Percentiles rank a stretch among this genome's conserved stretches.
Evolutionary conservation across 2,888 invertebrate species (phyloP).

Genomic region (Acrobasis repandana): DNA sequence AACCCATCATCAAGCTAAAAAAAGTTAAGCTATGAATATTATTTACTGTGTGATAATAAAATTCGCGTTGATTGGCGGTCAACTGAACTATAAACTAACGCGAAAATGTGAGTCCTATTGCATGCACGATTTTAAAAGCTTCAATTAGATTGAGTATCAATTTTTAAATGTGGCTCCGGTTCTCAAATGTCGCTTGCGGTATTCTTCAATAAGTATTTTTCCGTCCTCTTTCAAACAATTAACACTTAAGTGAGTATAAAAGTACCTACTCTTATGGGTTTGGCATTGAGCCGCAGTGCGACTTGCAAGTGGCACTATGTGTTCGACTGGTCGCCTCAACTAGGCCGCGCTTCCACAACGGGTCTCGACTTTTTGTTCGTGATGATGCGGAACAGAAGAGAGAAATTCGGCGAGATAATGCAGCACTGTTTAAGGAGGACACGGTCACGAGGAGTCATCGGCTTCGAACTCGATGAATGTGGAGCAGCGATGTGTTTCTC

Average conservation of each 20-base stretch:
- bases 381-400: conserved; percentile 79
- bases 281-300: conserved; percentile 37
- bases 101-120: neutral
- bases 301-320: conserved; percentile 42
- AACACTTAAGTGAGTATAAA: conserved; percentile 49
- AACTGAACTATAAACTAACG: neutral
- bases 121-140: too few relatives aligned
- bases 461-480: conserved; percentile 72
- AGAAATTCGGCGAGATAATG: conserved; percentile 79
- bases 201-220: conserved; percentile 45
- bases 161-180: neutral
- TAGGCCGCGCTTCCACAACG: conserved; percentile 77
- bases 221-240: conserved; percentile 50
- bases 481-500: conserved; percentile 73
- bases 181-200: conserved; percentile 27
- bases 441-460: conserved; percentile 80
- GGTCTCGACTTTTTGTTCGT: conserved; percentile 78
- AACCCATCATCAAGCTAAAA: too few relatives aligned
- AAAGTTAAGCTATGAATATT: too few relatives aligned
- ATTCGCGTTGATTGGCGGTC: too few relatives aligned
- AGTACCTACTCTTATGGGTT: conserved; percentile 45
- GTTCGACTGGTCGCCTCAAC: conserved; percentile 56
- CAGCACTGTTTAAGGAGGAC: conserved; percentile 75
- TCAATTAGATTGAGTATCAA: neutral
- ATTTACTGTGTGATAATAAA: too few relatives aligned